Conservation (phyloP, 2,113 vertebrate genomes). For the Aramus guarauna region DNA sequence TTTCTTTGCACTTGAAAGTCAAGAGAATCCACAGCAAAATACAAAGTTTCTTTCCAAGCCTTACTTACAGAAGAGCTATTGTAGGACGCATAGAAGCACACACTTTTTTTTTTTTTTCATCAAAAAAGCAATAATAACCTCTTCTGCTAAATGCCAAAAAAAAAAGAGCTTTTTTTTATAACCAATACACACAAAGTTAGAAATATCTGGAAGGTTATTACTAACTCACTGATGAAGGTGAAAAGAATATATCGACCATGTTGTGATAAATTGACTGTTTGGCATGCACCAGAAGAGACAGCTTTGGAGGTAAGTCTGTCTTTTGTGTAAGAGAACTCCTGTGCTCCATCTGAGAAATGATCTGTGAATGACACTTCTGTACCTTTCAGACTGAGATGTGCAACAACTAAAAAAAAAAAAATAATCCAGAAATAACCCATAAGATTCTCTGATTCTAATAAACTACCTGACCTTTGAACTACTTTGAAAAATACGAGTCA, state of each 20-base stretch:
- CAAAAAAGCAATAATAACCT: neutral
- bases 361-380: neutral
- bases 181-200: neutral
- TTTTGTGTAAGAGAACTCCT: neutral
- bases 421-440: neutral
- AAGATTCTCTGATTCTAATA: neutral
- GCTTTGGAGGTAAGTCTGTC: neutral
- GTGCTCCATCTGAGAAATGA: neutral
- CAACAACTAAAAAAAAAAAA: neutral
- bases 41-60: neutral
- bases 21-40: slow-evolving; percentile 14
- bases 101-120: neutral
- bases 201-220: neutral
- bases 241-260: neutral
- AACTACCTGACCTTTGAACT: neutral
- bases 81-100: neutral
- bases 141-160: neutral
- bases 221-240: neutral
- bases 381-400: neutral
- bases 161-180: neutral
- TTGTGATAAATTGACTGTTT: neutral
- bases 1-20: neutral
- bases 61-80: neutral
- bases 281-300: neutral
- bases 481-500: neutral